A percentile compares a stretch with the other conserved stretches of the same genome.
Evolutionary conservation across 2,797 vertebrate genomes (phyloP).

Genomic region (Crax fasciolata): DNA sequence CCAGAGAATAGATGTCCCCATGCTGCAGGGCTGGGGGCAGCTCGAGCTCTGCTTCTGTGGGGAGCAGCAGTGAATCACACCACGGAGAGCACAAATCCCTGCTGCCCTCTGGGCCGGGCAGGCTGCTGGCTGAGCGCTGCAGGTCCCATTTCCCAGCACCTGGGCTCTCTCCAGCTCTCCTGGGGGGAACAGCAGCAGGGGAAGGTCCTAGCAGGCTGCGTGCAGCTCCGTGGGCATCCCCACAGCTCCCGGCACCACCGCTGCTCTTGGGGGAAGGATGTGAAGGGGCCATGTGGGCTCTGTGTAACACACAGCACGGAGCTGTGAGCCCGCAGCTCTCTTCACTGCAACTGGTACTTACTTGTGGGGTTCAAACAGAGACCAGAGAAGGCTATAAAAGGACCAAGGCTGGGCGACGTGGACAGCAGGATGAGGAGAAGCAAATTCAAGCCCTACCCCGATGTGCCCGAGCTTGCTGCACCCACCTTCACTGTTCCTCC

Average conservation of each 20-base stretch:
- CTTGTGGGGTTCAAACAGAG: neutral
- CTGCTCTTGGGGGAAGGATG: neutral
- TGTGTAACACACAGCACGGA: neutral
- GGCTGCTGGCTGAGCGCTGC: fast-evolving
- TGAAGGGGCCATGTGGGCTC: neutral
- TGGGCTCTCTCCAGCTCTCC: neutral
- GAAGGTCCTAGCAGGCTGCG: neutral
- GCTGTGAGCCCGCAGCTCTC: neutral
- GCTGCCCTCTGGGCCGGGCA: neutral
- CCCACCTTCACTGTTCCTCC: constrained; percentile 89
- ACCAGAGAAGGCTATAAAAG: neutral
- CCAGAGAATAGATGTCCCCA: neutral
- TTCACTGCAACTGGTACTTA: neutral
- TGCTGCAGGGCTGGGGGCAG: neutral
- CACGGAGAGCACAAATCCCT: fast-evolving
- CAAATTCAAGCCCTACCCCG: neutral
- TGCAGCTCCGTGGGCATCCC: neutral
- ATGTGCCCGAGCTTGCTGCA: neutral
- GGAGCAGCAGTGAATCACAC: neutral
- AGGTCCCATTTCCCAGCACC: neutral
- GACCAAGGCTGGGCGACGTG: neutral
- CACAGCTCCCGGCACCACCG: neutral
- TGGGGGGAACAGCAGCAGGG: too few relatives aligned
- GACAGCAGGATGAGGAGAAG: neutral
- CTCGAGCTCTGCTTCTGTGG: fast-evolving